These are phyloP conservation scores for Oceanites oceanicus DNA, from an alignment of 2,113 vertebrate species.

Conservation along the genomic window DNA sequence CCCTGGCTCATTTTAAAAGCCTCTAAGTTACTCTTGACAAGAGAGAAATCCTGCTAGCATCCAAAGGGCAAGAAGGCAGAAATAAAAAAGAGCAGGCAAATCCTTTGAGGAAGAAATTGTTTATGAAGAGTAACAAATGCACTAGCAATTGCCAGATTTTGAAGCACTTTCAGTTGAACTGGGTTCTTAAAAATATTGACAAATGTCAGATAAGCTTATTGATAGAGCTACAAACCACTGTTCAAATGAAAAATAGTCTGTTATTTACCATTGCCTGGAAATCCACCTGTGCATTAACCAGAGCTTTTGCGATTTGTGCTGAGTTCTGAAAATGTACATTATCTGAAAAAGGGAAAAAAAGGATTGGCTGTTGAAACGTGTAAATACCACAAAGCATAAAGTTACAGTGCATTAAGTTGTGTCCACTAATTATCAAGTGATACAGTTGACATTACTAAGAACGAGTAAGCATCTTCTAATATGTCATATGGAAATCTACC, in stretches of 20 bases:
- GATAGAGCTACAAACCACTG: background rate
- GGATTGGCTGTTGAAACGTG: conserved; percentile 22
- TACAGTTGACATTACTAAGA: conserved; percentile 74
- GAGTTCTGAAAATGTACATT: conserved; percentile 99
- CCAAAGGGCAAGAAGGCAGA: background rate
- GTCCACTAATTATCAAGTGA: conserved; percentile 74
- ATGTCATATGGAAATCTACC: conserved; percentile 69
- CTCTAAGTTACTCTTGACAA: background rate
- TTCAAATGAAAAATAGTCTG: conserved; percentile 1
- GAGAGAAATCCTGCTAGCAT: background rate
- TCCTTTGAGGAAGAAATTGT: background rate
- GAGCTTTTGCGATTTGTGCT: conserved; percentile 95
- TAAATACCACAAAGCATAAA: conserved; percentile 71
- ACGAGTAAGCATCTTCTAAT: conserved; percentile 61
- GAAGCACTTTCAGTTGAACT: background rate
- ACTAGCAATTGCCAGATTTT: background rate
- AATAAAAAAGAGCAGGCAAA: background rate
- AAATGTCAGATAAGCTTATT: conserved; percentile 16
- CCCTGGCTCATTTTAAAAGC: background rate
- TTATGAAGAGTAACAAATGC: background rate
- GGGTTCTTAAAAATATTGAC: background rate
- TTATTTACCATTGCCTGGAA: conserved; percentile 94
- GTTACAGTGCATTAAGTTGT: conserved; percentile 73
- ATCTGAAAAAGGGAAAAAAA: conserved; percentile 80
- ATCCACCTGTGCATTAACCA: conserved; percentile 92